Base-by-base conservation (phyloP, 1,140 invertebrate genomes). In the Stegodyphus dumicola region DNA sequence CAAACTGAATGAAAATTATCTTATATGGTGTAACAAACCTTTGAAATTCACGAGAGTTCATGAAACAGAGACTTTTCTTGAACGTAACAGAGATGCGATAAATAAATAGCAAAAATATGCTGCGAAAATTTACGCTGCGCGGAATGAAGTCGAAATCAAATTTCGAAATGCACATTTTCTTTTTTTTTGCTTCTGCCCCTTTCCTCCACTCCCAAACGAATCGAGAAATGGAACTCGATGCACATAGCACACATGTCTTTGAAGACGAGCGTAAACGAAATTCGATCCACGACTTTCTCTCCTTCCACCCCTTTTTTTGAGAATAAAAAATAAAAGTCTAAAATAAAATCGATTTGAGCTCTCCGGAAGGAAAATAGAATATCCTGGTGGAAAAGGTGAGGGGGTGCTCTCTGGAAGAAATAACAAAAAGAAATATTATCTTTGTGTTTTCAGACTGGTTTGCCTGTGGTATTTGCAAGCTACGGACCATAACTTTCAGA, bases 271-370 rank as follows among this genome's bases (percentile, higher is more conserved):
- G 65, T 79, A 79, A 79, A 79, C 77, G 77, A 79, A 79, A 79
- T 79, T 79, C 77, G 77, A 79, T 79, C 77, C 77, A 70, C 49
- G 77, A 70, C 51, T 56, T 69, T 56, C 77, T 60, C 66, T 70
- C 64, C 17, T n/a, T 33, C 17, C n/a, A 7, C n/a, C 33, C 15
- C 13, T 54, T 11, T 65, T 56, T 48, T 54, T 7, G 70, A 79
- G n/a, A 69, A 78, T 70, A 66, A 77, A 52, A 65, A 60, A 60
- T 11, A 74, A 51, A 75, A 60, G 60, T 75, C 51, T 13, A 77
- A 79, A 79, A 70, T 79, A 79, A 79, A 79, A 79, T 79, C 77
- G 77, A 79, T 79, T 79, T 52, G 67, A 17, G 56, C 49, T 52
- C 67, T 79, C 64, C 60, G 76, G 51, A 51, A 18, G 51, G 67